Conservation (phyloP, 2,113 vertebrate species). For the Ceyx melanurus region DNA sequence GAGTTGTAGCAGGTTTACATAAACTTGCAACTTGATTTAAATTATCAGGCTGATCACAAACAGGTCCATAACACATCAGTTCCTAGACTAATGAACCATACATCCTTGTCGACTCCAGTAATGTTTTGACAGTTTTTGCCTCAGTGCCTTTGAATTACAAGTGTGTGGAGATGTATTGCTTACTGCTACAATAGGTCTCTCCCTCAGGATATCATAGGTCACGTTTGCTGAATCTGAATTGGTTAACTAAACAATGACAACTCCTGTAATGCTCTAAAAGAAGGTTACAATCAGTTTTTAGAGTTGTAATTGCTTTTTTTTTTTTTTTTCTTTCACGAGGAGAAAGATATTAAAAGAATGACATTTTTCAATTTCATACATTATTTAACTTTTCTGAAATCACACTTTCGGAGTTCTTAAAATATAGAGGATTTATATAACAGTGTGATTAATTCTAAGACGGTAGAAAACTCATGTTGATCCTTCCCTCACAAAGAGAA, state of each 20-base stretch:
- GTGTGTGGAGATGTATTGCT: conserved; percentile 47
- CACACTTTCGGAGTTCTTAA: neutral
- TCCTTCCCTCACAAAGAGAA: neutral
- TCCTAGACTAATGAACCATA: conserved; percentile 75
- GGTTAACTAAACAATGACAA: conserved; percentile 61
- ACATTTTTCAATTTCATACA: conserved; percentile 11
- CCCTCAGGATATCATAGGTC: conserved; percentile 51
- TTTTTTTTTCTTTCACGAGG: neutral
- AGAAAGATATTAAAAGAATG: conserved; percentile 29
- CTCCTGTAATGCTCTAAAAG: neutral
- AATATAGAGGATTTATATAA: conserved; percentile 20
- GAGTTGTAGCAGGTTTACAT: conserved; percentile 31
- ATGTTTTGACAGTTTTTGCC: conserved; percentile 78
- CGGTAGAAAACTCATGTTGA: conserved; percentile 10
- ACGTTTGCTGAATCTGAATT: conserved; percentile 59
- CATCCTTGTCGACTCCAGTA: conserved; percentile 66
- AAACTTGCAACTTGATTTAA: conserved; percentile 66
- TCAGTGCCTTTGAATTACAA: conserved; percentile 73
- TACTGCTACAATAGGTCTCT: conserved; percentile 32
- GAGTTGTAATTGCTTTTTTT: neutral
- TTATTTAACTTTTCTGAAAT: conserved; percentile 36
- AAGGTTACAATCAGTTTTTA: neutral
- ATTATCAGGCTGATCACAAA: conserved; percentile 72
- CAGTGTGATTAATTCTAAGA: conserved; percentile 28
- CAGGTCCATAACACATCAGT: conserved; percentile 65